These are phyloP conservation scores for Gymnopithys bicolor DNA, from an alignment of 2,797 vertebrate genomes.

Conservation along the genomic window DNA sequence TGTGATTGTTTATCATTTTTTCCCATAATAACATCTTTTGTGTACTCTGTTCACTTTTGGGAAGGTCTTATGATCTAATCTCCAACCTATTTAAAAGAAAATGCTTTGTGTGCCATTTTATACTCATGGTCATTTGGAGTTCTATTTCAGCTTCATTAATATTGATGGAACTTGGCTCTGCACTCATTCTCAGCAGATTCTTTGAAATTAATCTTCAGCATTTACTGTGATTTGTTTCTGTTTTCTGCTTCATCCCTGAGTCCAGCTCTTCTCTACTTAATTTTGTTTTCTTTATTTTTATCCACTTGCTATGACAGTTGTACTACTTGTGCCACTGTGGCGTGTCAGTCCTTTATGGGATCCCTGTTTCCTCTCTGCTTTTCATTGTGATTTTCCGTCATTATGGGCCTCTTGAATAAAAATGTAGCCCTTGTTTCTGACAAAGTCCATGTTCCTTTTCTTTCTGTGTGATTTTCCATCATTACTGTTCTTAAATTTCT, in stretches of 20 bases:
- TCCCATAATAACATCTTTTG: conserved; percentile 56
- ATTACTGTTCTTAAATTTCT: conserved; percentile 84
- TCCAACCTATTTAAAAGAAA: conserved; percentile 79
- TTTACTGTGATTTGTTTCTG: conserved; percentile 76
- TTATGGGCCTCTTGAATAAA: conserved; percentile 86
- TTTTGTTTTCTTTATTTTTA: conserved; percentile 82
- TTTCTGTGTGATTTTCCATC: conserved; percentile 84
- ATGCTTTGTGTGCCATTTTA: conserved; percentile 70
- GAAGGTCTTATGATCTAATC: conserved; percentile 75
- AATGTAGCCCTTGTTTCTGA: conserved; percentile 82
- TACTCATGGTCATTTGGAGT: conserved; percentile 62
- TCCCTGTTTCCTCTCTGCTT: conserved; percentile 77
- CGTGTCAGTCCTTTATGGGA: conserved; percentile 78
- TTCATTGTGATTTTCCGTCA: conserved; percentile 84
- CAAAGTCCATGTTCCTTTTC: conserved; percentile 80
- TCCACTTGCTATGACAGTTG: conserved; percentile 70
- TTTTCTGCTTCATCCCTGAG: conserved; percentile 56
- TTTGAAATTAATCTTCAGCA: conserved; percentile 78
- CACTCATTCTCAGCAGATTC: conserved; percentile 70
- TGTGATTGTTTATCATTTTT: conserved; percentile 72
- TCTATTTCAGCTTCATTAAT: conserved; percentile 82
- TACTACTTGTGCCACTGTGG: conserved; percentile 71
- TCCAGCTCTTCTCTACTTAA: conserved; percentile 77
- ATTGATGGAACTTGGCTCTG: conserved; percentile 76
- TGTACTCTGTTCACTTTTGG: conserved; percentile 69